A percentile compares a stretch with the other conserved stretches of the same genome.
Evolutionary conservation across 2,113 vertebrate genomes (phyloP).

Genomic region (Gnathonemus echidnorhynchus): DNA sequence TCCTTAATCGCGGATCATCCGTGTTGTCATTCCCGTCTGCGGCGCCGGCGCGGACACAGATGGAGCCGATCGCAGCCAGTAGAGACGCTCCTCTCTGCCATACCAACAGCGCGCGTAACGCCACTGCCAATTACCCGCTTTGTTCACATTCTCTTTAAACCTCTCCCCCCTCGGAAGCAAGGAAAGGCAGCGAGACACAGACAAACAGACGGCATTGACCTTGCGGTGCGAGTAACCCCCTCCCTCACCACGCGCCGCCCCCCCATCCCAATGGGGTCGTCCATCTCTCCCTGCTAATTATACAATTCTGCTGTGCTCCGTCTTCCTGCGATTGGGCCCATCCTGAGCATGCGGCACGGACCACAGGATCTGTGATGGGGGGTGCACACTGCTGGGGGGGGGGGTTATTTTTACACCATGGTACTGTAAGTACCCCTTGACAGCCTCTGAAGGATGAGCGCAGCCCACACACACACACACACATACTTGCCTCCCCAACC

Average conservation of each 20-base stretch:
- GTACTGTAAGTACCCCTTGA: slow-evolving; percentile 14
- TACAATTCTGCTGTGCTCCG: not conserved
- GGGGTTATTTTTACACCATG: slow-evolving; percentile 33
- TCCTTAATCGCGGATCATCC: not conserved
- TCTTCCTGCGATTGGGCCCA: not conserved
- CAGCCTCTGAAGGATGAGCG: not conserved
- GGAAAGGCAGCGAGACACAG: not conserved
- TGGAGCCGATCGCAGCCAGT: not conserved
- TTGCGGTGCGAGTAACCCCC: not conserved
- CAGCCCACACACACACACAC: not conserved
- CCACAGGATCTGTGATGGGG: not conserved
- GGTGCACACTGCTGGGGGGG: not conserved
- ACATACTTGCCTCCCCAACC: not conserved
- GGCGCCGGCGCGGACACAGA: not conserved
- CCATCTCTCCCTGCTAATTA: not conserved
- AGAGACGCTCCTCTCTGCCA: not conserved
- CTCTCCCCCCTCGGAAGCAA: not conserved
- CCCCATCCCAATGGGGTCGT: not conserved
- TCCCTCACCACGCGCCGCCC: not conserved
- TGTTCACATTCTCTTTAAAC: not conserved
- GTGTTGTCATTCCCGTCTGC: not conserved
- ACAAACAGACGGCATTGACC: not conserved
- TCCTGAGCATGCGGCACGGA: not conserved
- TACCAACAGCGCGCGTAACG: too few species aligned
- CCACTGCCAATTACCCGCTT: not conserved